Percentiles rank a stretch among this genome's conserved stretches.
Conservation (phyloP, 2,888 invertebrate species). For the Nemoura dubitans region DNA sequence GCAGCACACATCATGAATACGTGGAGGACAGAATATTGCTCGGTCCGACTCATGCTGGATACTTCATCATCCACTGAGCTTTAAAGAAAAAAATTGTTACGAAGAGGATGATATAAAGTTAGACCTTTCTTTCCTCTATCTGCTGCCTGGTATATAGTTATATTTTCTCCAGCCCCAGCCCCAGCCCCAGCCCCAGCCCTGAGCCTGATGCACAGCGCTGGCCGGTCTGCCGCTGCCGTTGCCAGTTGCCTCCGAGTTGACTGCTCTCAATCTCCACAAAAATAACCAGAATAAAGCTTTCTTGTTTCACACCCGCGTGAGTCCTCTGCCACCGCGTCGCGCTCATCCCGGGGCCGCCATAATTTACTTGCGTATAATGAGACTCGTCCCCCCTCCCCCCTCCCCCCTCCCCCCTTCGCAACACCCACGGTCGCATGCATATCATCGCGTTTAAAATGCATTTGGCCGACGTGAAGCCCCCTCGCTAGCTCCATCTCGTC, state of each 20-base stretch:
- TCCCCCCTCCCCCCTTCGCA: conserved; percentile 15
- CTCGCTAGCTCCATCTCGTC: conserved; percentile 22
- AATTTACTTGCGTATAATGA: conserved; percentile 49
- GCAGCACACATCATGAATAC: conserved; percentile 33
- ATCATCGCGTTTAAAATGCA: conserved; percentile 46
- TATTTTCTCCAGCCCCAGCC: conserved; percentile 15
- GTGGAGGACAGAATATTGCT: conserved; percentile 37
- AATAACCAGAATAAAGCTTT: conserved; percentile 46
- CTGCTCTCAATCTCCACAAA: conserved; percentile 46
- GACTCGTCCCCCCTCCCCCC: conserved; percentile 29
- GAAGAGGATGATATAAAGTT: conserved; percentile 36
- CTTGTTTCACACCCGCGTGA: conserved; percentile 47
- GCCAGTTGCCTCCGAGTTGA: conserved; percentile 27
- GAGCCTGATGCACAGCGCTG: neutral
- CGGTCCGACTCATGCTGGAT: conserved; percentile 28
- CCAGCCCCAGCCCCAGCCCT: neutral
- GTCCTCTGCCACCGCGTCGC: conserved; percentile 16
- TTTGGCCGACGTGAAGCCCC: conserved; percentile 38
- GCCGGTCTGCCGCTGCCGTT: neutral
- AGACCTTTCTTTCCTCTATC: conserved; percentile 33
- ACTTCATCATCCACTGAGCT: conserved; percentile 41
- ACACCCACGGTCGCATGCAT: too few species aligned
- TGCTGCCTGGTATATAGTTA: neutral
- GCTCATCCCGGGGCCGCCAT: conserved; percentile 25
- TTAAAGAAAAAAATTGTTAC: conserved; percentile 32